Conservation (phyloP, 2,888 invertebrate species). For the Drosophila maculinotata region DNA sequence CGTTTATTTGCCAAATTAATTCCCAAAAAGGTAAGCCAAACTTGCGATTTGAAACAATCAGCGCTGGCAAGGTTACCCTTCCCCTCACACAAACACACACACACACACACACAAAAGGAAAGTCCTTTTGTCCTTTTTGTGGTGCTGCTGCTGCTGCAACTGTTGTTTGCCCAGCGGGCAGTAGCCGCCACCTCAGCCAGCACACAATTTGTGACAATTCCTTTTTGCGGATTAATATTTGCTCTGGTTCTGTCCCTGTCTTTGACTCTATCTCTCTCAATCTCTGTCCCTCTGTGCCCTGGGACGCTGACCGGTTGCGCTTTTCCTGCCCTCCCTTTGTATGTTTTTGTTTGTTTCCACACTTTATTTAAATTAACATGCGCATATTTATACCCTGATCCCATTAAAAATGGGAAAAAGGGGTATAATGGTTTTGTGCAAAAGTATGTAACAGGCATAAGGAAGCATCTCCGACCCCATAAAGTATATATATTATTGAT, state of each 20-base stretch:
- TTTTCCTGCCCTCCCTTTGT: conserved; percentile 57
- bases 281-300: conserved; percentile 13
- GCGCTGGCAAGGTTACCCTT: conserved; percentile 46
- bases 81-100: conserved; percentile 7
- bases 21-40: conserved; percentile 81
- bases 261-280: background rate
- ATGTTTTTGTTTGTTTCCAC: conserved; percentile 57
- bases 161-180: conserved; percentile 71
- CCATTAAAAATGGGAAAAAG: no score
- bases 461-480: no score
- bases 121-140: conserved; percentile 64
- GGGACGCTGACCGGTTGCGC: conserved; percentile 69
- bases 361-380: conserved; percentile 76
- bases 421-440: no score
- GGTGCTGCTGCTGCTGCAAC: conserved; percentile 58
- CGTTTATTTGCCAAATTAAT: conserved; percentile 81
- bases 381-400: no score
- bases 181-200: conserved; percentile 53
- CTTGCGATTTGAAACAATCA: conserved; percentile 82
- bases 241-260: conserved; percentile 50
- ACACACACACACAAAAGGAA: conserved; percentile 27
- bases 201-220: conserved; percentile 80
- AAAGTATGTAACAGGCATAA: no score
- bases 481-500: no score
- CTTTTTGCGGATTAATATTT: conserved; percentile 81